These are phyloP conservation scores for Calliopsis andreniformis DNA, from an alignment of 1,140 invertebrate genomes.

Conservation along the genomic window DNA sequence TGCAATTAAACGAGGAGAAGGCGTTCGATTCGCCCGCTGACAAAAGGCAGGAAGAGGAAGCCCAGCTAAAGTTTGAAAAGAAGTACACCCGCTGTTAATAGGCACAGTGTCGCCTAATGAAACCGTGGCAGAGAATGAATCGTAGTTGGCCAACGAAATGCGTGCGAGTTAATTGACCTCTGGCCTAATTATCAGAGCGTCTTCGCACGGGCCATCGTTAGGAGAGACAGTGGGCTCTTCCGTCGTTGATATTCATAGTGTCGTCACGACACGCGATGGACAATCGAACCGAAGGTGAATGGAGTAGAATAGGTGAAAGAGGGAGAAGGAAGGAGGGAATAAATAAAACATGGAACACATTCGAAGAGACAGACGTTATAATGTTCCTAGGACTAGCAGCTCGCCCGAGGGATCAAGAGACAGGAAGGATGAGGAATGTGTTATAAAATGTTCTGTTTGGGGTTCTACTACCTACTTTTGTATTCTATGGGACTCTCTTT, in stretches of 20 bases:
- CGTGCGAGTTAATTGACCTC: slow-evolving; percentile 1
- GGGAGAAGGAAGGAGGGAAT: slow-evolving; percentile 10
- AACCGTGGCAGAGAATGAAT: neutral
- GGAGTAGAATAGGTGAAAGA: neutral
- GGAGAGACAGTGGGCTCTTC: neutral
- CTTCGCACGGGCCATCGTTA: neutral
- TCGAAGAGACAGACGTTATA: slow-evolving; percentile 33
- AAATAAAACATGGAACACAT: slow-evolving; percentile 41
- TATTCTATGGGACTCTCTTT: neutral
- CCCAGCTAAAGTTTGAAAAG: slow-evolving; percentile 5
- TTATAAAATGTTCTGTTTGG: slow-evolving; percentile 12
- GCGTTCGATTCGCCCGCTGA: slow-evolving; percentile 9
- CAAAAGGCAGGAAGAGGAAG: slow-evolving; percentile 1
- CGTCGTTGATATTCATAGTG: slow-evolving; percentile 13
- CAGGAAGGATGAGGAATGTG: slow-evolving; percentile 10
- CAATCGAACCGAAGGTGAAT: slow-evolving; percentile 8
- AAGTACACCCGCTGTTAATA: neutral
- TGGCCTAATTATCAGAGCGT: neutral
- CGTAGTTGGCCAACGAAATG: neutral
- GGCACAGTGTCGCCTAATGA: slow-evolving; percentile 14
- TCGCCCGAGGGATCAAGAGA: neutral
- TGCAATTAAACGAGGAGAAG: neutral
- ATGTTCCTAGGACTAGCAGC: neutral
- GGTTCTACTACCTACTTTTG: slow-evolving; percentile 18
- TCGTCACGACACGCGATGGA: slow-evolving; percentile 1